Conservation (phyloP, 2,113 vertebrate species). For the Shinisaurus crocodilurus region DNA sequence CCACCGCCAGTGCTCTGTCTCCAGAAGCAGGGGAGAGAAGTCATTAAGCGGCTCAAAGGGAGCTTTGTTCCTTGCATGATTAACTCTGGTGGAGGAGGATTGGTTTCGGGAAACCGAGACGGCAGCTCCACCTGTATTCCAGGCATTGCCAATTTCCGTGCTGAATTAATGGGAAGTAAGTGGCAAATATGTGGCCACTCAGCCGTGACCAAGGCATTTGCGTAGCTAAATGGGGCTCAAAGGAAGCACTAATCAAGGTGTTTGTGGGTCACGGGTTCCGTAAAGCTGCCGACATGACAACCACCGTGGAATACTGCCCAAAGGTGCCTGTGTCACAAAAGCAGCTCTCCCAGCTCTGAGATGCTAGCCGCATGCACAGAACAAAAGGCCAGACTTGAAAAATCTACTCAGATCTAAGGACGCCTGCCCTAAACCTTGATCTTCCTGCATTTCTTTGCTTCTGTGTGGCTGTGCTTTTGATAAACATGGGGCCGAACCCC, state of each 20-base stretch:
- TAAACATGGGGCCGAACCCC: not conserved
- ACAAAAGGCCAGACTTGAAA: not conserved
- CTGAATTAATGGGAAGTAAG: slow-evolving; percentile 57
- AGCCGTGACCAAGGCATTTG: slow-evolving; percentile 58
- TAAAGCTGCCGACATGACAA: not conserved
- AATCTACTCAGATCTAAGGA: too few relatives aligned
- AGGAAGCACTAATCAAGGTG: slow-evolving; percentile 43
- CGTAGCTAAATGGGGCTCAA: slow-evolving; percentile 51
- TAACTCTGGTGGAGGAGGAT: slow-evolving; percentile 28
- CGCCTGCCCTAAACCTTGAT: not conserved
- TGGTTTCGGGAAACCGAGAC: slow-evolving; percentile 38
- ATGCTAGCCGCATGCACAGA: not conserved
- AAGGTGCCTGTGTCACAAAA: not conserved
- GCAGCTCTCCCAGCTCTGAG: accelerated
- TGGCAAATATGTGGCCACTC: slow-evolving; percentile 36
- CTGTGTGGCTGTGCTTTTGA: not conserved
- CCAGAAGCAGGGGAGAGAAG: slow-evolving; percentile 37
- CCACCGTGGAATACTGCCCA: not conserved
- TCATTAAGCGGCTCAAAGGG: slow-evolving; percentile 48
- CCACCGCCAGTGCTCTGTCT: not conserved
- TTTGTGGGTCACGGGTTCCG: slow-evolving; percentile 41
- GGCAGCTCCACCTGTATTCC: slow-evolving; percentile 60
- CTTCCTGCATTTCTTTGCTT: not conserved
- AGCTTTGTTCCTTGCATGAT: slow-evolving; percentile 54
- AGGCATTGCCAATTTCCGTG: slow-evolving; percentile 8